Percentiles rank a stretch among this genome's conserved stretches.
Evolutionary conservation across 2,888 invertebrate species (phyloP).

Genomic region (Digitonthophagus gazella): DNA sequence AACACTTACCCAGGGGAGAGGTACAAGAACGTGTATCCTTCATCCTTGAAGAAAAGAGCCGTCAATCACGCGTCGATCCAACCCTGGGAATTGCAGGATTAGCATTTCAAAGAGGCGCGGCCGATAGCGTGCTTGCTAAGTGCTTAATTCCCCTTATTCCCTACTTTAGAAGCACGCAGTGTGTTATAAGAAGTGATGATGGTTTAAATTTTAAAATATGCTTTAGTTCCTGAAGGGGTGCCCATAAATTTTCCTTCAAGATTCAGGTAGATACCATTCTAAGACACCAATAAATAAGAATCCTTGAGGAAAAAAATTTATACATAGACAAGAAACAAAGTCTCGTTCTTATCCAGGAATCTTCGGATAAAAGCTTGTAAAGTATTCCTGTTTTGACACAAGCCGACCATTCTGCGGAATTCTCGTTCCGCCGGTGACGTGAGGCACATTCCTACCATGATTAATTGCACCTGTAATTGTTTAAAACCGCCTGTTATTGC

Average conservation of each 20-base stretch:
- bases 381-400: no score
- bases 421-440: neutral
- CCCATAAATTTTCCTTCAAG: neutral
- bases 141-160: conserved; percentile 45
- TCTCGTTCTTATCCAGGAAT: no score
- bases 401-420: neutral
- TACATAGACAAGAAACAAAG: no score
- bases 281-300: no score
- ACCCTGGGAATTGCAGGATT: conserved; percentile 38
- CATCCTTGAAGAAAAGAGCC: conserved; percentile 39
- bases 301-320: no score
- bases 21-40: conserved; percentile 35
- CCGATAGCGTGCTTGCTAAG: conserved; percentile 44
- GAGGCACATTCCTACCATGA: conserved; percentile 6
- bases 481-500: conserved; percentile 13
- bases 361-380: no score
- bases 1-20: conserved; percentile 34
- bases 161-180: neutral
- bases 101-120: conserved; percentile 46
- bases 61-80: conserved; percentile 43
- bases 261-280: no score
- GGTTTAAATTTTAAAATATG: neutral
- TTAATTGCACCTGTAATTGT: conserved; percentile 13
- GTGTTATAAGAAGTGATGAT: neutral
- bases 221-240: neutral